phyloP scores from a whole-genome alignment of 1,140 invertebrate genomes.

The Drosophila sulfurigaster region DNA sequence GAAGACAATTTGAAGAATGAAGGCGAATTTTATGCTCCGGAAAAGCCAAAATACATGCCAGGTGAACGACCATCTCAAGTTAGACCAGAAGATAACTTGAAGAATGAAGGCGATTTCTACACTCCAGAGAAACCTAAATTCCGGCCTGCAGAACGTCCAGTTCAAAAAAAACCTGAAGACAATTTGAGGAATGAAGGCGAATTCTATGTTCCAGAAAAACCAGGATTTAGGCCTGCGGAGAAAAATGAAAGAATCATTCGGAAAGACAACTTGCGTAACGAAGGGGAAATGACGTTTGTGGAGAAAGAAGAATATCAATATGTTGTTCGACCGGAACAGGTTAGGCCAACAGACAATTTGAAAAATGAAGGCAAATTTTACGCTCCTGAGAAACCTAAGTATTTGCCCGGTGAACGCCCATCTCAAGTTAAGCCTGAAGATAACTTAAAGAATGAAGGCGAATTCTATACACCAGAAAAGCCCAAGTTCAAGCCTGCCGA shows the following conservation, averaged over 20 bases:
- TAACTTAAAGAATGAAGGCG: conserved; percentile 88
- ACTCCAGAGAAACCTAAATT: conserved; percentile 84
- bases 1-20: conserved; percentile 87
- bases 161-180: conserved; percentile 87
- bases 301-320: conserved; percentile 86
- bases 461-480: conserved; percentile 87
- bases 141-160: conserved; percentile 86
- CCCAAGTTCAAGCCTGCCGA: conserved; percentile 85
- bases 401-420: conserved; percentile 85
- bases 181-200: conserved; percentile 86
- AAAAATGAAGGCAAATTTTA: conserved; percentile 84
- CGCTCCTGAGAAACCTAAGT: conserved; percentile 63
- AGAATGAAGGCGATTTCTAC: conserved; percentile 41
- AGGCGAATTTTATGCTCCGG: conserved; percentile 86
- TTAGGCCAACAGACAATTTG: conserved; percentile 83
- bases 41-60: conserved; percentile 31
- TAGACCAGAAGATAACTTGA: conserved; percentile 44
- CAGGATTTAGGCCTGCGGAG: conserved; percentile 69
- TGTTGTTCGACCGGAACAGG: conserved; percentile 85
- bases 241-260: conserved; percentile 77
- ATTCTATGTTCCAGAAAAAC: conserved; percentile 85
- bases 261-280: conserved; percentile 86
- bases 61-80: conserved; percentile 41
- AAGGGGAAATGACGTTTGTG: conserved; percentile 86
- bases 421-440: conserved; percentile 86